Evolutionary conservation across 1,140 invertebrate species (phyloP).

Genomic region (Nephila pilipes): DNA sequence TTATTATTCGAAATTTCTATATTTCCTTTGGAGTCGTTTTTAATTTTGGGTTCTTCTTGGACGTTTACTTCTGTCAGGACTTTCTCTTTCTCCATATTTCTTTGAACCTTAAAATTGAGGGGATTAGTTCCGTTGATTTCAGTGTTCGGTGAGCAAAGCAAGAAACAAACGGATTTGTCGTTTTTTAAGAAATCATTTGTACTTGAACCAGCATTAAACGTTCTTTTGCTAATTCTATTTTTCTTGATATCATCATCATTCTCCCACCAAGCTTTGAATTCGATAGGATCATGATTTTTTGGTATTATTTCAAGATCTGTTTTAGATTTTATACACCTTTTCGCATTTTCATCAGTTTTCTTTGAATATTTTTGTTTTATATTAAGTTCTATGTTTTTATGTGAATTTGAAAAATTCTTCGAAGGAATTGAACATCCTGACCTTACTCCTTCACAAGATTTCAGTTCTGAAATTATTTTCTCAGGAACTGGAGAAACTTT

Average conservation of each 20-base stretch:
- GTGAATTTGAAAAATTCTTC: no score
- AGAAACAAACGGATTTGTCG: neutral
- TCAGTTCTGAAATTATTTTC: no score
- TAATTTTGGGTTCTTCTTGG: neutral
- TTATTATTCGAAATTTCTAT: neutral
- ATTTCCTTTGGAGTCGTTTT: neutral
- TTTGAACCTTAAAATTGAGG: neutral
- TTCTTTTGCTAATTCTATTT: neutral
- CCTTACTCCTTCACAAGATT: no score
- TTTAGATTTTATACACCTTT: no score
- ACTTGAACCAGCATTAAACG: neutral
- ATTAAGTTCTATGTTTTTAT: no score
- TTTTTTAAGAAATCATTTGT: neutral
- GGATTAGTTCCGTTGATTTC: neutral
- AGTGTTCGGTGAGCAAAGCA: neutral
- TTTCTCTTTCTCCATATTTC: neutral
- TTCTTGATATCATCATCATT: neutral
- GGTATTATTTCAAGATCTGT: no score
- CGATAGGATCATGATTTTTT: neutral
- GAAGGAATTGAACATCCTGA: no score
- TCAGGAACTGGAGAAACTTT: no score
- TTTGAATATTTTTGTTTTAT: no score
- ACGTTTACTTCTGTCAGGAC: neutral
- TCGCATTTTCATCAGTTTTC: no score
- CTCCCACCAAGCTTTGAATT: neutral